Base-by-base conservation (phyloP, 2,113 vertebrate genomes). In the Gila orcuttii region DNA sequence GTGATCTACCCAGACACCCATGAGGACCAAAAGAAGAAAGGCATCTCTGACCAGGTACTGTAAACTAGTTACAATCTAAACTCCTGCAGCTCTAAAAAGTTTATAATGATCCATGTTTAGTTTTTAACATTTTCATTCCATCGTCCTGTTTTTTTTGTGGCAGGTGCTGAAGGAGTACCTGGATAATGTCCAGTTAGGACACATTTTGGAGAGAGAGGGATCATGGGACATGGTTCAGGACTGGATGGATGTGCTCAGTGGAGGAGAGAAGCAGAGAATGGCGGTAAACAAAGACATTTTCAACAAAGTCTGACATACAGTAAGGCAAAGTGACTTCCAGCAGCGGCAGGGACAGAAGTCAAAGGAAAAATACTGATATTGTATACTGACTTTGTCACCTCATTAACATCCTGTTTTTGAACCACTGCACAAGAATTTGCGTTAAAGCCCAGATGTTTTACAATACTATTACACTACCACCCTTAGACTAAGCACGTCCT, bases 161-260 rank as follows among this genome's bases (percentile, higher is more conserved):
- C 91, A 99, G 98, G 96, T 99, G n/a, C 91, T 99, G 91, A 99
- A 99, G 91, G 97, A 97, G 45, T 99, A 99, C 85, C 95, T 99
- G 89, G 97, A 97, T 90, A 99, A 99, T 9, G 98, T 99, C 57
- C 98, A 99, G 87, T 88, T 99, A 90, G 96, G 97, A 66, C 97
- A 96, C 59, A 99, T 99, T 89, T 92, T 99, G 88, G 97, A 97
- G 13, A 93, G 98, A 78, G 98, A 99, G 93, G 97, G 97, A 79
- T 95, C 94, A 87, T 99, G 98, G 98, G 97, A 99, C 47, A 92
- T 93, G 1, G 92, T 98, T 90, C 97, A 99, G 93, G 98, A 99
- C 68, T 99, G 98, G 98, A 99, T 99, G 97, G 98, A 99, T 82
- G 98, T 99, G 0, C 97, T 99, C 90, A 99, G 98, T 71, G 98